Conservation (phyloP, 2,113 vertebrate species). For the Oceanites oceanicus region DNA sequence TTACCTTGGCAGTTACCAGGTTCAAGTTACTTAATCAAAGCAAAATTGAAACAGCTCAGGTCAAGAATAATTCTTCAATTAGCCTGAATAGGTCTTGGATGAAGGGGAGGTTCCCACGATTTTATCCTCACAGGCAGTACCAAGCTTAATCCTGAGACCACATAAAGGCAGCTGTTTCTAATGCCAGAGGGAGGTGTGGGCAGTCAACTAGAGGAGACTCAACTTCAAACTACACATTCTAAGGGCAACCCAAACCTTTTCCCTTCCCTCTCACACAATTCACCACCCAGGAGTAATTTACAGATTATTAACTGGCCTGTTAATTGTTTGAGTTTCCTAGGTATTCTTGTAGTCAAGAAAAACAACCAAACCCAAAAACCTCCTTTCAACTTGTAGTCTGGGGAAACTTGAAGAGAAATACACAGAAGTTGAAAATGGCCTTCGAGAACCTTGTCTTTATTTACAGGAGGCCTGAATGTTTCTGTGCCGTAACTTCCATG, state of each 20-base stretch:
- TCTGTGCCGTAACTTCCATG: neutral
- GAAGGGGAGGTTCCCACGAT: slow-evolving; percentile 26
- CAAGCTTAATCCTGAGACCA: neutral
- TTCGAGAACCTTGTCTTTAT: neutral
- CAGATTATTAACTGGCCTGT: neutral
- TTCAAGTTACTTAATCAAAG: neutral
- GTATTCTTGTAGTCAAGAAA: neutral
- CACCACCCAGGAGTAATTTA: neutral
- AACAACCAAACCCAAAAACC: neutral
- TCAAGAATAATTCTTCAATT: neutral
- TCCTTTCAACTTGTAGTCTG: neutral
- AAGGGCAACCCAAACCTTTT: neutral
- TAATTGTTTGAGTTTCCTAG: neutral
- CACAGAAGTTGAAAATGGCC: neutral
- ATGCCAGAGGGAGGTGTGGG: slow-evolving; percentile 14
- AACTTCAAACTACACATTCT: neutral
- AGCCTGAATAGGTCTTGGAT: neutral
- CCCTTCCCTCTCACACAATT: neutral
- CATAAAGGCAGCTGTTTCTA: slow-evolving; percentile 25
- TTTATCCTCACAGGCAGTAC: neutral
- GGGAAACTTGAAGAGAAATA: neutral
- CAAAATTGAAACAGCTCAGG: neutral
- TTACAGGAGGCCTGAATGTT: neutral
- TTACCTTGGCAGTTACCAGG: neutral
- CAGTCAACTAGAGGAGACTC: neutral